phyloP scores from a whole-genome alignment of 2,113 vertebrate genomes.

The Elephantulus edwardii region DNA sequence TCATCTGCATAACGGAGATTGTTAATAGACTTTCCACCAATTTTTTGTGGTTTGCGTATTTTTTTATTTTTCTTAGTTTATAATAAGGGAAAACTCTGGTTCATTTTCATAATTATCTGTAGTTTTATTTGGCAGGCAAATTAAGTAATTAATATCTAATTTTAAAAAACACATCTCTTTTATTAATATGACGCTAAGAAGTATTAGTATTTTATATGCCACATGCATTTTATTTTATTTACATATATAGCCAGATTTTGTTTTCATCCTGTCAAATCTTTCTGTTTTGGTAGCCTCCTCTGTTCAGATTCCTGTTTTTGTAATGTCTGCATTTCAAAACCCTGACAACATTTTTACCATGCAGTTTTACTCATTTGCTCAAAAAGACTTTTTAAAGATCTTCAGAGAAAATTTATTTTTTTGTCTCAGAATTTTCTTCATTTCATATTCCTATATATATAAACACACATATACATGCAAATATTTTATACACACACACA shows the following conservation, averaged over 20 bases:
- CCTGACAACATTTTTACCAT: background rate
- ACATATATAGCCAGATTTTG: background rate
- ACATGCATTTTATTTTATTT: background rate
- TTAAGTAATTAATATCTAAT: background rate
- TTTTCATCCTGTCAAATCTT: background rate
- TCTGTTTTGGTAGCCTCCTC: background rate
- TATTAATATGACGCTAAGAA: background rate
- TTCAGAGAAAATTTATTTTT: background rate
- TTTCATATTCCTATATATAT: too few relatives aligned
- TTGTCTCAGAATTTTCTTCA: background rate
- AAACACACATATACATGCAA: too few relatives aligned
- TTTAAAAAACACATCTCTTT: background rate
- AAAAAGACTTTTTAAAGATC: constrained; percentile 20
- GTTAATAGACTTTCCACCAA: too few relatives aligned
- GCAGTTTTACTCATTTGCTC: background rate
- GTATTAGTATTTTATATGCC: background rate
- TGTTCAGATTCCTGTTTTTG: background rate
- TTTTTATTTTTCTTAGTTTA: too few relatives aligned
- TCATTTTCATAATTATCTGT: background rate
- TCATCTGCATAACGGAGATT: too few relatives aligned
- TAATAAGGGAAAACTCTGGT: background rate
- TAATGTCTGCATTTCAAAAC: background rate
- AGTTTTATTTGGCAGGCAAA: background rate
- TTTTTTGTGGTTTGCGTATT: too few relatives aligned
- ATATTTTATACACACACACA: too few relatives aligned